Evolutionary conservation across 2,888 invertebrate genomes (phyloP).

Genomic region (Oligia latruncula): DNA sequence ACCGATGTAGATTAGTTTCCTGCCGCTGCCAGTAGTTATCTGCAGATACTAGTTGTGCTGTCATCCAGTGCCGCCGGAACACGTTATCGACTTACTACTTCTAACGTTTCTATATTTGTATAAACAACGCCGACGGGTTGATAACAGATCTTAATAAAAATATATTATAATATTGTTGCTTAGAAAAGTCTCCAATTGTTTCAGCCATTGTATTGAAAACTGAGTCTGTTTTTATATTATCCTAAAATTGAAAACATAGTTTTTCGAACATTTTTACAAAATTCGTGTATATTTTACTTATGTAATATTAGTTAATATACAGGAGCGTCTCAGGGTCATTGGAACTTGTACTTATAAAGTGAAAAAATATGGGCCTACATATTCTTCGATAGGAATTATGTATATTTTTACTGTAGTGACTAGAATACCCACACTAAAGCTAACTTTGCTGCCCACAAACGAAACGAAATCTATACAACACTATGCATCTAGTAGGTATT

Average conservation of each 20-base stretch:
- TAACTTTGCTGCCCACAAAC: neutral
- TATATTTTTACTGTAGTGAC: neutral
- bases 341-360: neutral
- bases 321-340: neutral
- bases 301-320: neutral
- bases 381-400: neutral
- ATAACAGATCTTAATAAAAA: constrained; percentile 1
- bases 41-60: constrained; percentile 16
- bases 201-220: neutral
- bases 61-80: constrained; percentile 29
- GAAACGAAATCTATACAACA: neutral
- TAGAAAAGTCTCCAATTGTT: neutral
- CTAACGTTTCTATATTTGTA: constrained; percentile 10
- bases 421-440: neutral
- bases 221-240: neutral
- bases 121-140: neutral
- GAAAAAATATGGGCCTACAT: neutral
- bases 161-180: neutral
- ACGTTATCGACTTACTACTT: constrained; percentile 20
- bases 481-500: constrained; percentile 2
- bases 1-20: constrained; percentile 51
- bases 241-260: neutral
- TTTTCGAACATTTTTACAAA: neutral
- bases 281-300: too few species aligned
- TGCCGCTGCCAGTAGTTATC: constrained; percentile 43